Base-by-base conservation (phyloP, 2,888 invertebrate genomes). In the Panzeria rudis region DNA sequence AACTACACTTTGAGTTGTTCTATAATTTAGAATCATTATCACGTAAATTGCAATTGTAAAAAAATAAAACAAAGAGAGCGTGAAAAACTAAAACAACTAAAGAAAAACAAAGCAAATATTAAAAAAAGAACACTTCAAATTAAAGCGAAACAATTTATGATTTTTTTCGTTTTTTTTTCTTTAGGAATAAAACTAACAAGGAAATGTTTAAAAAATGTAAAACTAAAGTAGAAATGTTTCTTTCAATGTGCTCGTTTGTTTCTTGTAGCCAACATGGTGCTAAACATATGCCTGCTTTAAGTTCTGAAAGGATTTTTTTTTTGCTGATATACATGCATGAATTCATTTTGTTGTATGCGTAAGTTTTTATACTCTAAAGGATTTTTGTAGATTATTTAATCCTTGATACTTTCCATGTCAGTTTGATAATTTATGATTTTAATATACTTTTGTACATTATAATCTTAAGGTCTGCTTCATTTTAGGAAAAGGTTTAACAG, bases 371-470 rank as follows among this genome's bases (percentile, higher is more conserved):
- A 17, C 9, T 23, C 15, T 50, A 11, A 23, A 35, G 9, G 1
- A 73, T 50, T 50, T 35, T 11, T 32, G 17, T 13, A 44, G 1
- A 5, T 56, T 9, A n/a, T 75, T 64, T 68, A 62, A n/a, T 23
- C 32, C 59, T 41, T 15, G 88, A 87, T 88, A 88, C 88, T 89
- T 35, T 88, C 54, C 87, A 87, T 89, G 89, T 89, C 89, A 88
- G 89, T 89, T 89, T 87, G 11, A 89, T 90, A 90, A 91, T 91
- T 91, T 91, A 90, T 90, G 90, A 89, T 88, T 90, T 90, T 90
- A 89, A 89, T 89, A 35, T n/a, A n/a, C n/a, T n/a, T n/a, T n/a
- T n/a, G n/a, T n/a, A 90, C 89, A 89, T n/a, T 35, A 35, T 25
- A 13, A 20, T 23, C 23, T 23, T 52, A 52, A 23, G 11, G 1